Base-by-base conservation (phyloP, 1,140 invertebrate species). In the Drosophila pruinosa region DNA sequence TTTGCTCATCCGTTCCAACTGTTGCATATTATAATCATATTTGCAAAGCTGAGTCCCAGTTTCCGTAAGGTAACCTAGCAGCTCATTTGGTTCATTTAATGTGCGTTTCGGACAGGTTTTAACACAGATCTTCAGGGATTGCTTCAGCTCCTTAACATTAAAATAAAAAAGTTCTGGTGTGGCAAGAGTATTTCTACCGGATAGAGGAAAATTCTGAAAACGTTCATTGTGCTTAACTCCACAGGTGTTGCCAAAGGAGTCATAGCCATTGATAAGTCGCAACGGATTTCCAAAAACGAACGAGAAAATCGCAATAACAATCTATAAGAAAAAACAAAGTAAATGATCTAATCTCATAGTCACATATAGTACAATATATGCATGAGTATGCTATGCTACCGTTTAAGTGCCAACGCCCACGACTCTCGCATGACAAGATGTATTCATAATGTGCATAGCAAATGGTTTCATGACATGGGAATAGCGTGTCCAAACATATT, bases 191-290 rank as follows among this genome's bases (percentile, higher is more conserved):
- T 97, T 95, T 70, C 95, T 93, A 10, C 97, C 97, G 10, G 96
- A 96, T 28, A 96, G 91, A 4, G 95, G 93, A 75, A 96, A 93
- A 76, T 95, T 94, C 22, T 94, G 94, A 68, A 97, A 94, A 68
- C 94, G 94, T 69, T 94, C 94, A 90, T 97, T 96, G 67, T 94
- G 94, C 73, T 95, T 94, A 41, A 96, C 94, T 17, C 97, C 97
- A 92, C 98, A 99, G 24, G 96, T 97, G 91, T 99, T 98, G n/a
- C 97, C 97, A 93, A 97, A 98, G 72, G 97, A 98, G 91, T 99
- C 97, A 92, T 97, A 98, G 41, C 98, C 97, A 93, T 98, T 97
- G 62, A 98, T 95, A 4, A 98, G 93, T 67, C 97, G 93, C 73
- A 95, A 91, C 2, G 97, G 97, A 92, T 97, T 97, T 0, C 97